These are phyloP conservation scores for Ibidorhyncha struthersii DNA, from an alignment of 2,113 vertebrate genomes.

Conservation along the genomic window DNA sequence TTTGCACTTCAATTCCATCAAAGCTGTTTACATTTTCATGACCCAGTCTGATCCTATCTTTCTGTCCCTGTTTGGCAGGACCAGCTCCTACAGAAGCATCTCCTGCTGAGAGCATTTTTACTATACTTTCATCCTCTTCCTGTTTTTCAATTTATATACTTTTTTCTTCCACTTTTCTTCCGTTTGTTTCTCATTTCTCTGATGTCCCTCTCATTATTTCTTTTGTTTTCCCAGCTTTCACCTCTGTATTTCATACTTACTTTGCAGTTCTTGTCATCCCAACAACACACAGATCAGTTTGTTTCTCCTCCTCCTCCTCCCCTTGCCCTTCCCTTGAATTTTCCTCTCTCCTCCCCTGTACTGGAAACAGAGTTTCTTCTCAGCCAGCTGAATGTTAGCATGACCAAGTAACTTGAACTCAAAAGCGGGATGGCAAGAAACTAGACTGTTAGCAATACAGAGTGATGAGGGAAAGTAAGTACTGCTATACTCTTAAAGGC, in stretches of 20 bases:
- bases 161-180: not conserved
- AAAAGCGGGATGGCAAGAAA: not conserved
- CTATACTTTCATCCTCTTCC: not conserved
- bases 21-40: not conserved
- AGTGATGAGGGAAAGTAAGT: not conserved
- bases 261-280: not conserved
- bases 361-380: not conserved
- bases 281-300: not conserved
- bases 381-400: not conserved
- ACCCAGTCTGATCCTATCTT: not conserved
- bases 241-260: not conserved
- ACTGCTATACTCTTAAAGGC: not conserved
- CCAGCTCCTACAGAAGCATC: not conserved
- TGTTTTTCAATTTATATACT: not conserved
- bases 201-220: not conserved
- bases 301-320: not conserved
- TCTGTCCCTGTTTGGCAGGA: not conserved
- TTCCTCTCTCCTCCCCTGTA: not conserved
- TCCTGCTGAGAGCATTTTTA: not conserved
- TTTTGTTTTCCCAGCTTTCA: not conserved
- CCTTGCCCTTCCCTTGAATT: not conserved
- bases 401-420: not conserved
- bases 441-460: not conserved
- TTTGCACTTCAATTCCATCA: not conserved
- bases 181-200: not conserved